Percentiles rank a stretch among this genome's conserved stretches.
Evolutionary conservation across 1,140 invertebrate genomes (phyloP).

Genomic region (Cydia strobilella): DNA sequence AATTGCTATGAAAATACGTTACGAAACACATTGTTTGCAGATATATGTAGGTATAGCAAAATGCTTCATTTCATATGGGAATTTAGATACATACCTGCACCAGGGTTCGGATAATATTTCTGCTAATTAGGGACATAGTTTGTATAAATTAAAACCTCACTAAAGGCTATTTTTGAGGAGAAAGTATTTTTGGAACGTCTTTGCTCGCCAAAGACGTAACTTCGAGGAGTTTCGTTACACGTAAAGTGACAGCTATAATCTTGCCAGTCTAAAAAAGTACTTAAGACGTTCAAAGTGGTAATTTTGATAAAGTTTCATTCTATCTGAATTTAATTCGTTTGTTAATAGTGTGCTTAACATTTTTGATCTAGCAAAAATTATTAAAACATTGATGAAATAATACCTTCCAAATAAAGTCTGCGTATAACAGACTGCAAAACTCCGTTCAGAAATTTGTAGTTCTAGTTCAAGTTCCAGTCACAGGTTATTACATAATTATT

Average conservation of each 20-base stretch:
- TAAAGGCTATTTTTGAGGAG: constrained; percentile 53
- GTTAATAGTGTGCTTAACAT: no score
- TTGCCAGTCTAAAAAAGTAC: constrained; percentile 6
- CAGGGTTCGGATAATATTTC: constrained; percentile 65
- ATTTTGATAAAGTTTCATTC: no score
- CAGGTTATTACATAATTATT: neutral
- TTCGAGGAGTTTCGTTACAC: constrained; percentile 41
- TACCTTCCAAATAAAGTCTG: neutral
- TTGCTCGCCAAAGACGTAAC: constrained; percentile 53
- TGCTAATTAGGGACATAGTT: constrained; percentile 64
- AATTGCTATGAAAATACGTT: constrained; percentile 43
- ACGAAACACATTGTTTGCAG: constrained; percentile 58
- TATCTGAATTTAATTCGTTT: no score
- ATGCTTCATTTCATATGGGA: neutral
- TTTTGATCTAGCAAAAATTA: no score
- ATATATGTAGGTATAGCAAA: constrained; percentile 32
- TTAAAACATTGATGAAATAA: no score
- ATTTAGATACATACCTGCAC: constrained; percentile 56
- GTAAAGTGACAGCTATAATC: constrained; percentile 35
- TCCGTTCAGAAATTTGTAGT: constrained; percentile 9
- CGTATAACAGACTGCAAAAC: neutral
- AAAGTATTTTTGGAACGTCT: constrained; percentile 62
- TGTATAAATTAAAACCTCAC: constrained; percentile 44
- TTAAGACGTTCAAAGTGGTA: neutral
- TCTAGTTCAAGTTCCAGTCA: neutral